Conservation (phyloP, 2,888 invertebrate genomes). For the Acleris laterana region DNA sequence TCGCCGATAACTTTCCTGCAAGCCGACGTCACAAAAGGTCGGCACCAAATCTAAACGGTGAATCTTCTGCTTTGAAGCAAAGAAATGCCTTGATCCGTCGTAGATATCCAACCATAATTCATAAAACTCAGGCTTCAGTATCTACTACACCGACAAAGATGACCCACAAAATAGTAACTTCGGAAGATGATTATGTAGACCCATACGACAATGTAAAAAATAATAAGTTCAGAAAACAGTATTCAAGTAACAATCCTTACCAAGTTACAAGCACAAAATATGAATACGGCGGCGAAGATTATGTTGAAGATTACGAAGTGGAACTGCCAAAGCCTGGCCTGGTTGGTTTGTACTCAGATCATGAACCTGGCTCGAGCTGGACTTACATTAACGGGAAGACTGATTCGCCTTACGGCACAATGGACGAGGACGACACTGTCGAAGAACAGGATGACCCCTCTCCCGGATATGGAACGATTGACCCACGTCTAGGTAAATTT, state of each 20-base stretch:
- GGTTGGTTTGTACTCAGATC: constrained; percentile 70
- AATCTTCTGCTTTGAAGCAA: constrained; percentile 56
- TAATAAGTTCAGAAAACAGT: constrained; percentile 51
- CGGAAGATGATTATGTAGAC: constrained; percentile 63
- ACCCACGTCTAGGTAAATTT: constrained; percentile 73
- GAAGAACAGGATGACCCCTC: constrained; percentile 51
- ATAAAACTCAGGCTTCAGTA: constrained; percentile 45
- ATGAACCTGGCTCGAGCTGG: constrained; percentile 53
- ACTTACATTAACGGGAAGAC: constrained; percentile 47
- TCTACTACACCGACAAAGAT: constrained; percentile 43
- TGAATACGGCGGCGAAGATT: constrained; percentile 55
- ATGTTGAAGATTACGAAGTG: constrained; percentile 60
- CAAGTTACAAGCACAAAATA: constrained; percentile 43
- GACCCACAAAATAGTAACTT: constrained; percentile 53
- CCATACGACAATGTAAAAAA: constrained; percentile 77
- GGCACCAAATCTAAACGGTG: constrained; percentile 42
- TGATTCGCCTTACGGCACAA: constrained; percentile 49
- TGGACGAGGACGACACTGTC: constrained; percentile 52
- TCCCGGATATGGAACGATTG: constrained; percentile 70
- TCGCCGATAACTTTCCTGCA: constrained; percentile 45
- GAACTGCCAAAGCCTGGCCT: constrained; percentile 73
- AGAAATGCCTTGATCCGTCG: constrained; percentile 60
- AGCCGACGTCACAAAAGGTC: constrained; percentile 53
- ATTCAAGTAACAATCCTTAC: constrained; percentile 41
- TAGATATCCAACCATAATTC: constrained; percentile 48